These are phyloP conservation scores for Corythaeola cristata DNA, from an alignment of 2,113 vertebrate species.

Conservation along the genomic window DNA sequence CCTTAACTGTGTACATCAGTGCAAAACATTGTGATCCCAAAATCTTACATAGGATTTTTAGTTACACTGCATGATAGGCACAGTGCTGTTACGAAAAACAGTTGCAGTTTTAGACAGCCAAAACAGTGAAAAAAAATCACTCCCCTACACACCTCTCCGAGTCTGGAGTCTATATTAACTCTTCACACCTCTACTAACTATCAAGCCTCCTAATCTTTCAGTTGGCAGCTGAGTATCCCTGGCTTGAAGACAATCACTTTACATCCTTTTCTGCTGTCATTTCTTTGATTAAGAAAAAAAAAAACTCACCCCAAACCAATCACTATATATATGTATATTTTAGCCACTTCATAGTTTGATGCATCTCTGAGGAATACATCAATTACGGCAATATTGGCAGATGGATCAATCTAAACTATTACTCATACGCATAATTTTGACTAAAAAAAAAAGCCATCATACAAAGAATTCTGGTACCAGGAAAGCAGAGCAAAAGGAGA, in stretches of 20 bases:
- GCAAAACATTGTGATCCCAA: neutral
- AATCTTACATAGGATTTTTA: neutral
- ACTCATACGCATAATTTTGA: neutral
- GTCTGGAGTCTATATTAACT: neutral
- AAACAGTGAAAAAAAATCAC: neutral
- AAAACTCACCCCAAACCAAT: neutral
- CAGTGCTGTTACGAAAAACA: neutral
- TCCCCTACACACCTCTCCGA: neutral
- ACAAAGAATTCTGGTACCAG: neutral
- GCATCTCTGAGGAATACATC: neutral
- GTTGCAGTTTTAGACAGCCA: neutral
- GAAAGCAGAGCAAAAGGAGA: neutral
- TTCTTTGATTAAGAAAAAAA: neutral
- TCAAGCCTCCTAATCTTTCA: neutral
- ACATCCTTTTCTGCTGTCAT: neutral
- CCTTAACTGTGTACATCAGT: neutral
- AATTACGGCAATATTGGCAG: neutral
- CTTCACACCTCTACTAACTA: neutral
- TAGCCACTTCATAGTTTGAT: neutral
- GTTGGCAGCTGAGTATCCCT: neutral
- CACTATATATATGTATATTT: neutral
- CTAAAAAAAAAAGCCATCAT: neutral
- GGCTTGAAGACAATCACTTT: neutral
- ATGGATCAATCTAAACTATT: neutral
- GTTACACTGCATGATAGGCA: neutral